Conservation (phyloP, 1,140 invertebrate genomes). For the Acromyrmex charruanus region DNA sequence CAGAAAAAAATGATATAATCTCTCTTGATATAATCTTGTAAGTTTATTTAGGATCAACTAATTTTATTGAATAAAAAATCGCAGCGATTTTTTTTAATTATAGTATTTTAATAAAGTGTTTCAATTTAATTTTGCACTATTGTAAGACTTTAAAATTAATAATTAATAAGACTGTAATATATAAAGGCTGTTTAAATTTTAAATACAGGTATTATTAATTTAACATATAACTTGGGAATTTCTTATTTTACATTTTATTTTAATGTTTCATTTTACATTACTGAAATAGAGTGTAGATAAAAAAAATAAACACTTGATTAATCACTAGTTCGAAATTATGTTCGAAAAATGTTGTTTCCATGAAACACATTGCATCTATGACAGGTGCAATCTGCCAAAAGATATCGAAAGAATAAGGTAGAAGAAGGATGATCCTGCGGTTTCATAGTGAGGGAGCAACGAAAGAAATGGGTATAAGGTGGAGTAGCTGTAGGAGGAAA, state of each 20-base stretch:
- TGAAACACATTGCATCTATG: conserved; percentile 36
- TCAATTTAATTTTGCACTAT: not conserved
- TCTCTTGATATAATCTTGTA: not conserved
- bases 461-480: conserved; percentile 50
- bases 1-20: not conserved
- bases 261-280: not conserved
- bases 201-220: not conserved
- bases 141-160: too few relatives aligned
- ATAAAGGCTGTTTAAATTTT: not conserved
- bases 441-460: conserved; percentile 46
- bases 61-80: not conserved
- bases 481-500: conserved; percentile 70
- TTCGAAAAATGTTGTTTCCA: not conserved
- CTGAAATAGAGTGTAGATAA: not conserved
- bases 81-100: not conserved
- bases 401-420: conserved; percentile 10
- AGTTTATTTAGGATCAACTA: not conserved
- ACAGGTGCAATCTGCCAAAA: conserved; percentile 69
- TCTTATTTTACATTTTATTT: not conserved
- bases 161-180: not conserved
- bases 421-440: not conserved
- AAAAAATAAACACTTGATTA: not conserved
- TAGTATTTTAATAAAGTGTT: not conserved
- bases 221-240: not conserved
- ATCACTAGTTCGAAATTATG: not conserved